Evolutionary conservation across 2,888 invertebrate genomes (phyloP).

Genomic region (Onthophagus sagittarius): DNA sequence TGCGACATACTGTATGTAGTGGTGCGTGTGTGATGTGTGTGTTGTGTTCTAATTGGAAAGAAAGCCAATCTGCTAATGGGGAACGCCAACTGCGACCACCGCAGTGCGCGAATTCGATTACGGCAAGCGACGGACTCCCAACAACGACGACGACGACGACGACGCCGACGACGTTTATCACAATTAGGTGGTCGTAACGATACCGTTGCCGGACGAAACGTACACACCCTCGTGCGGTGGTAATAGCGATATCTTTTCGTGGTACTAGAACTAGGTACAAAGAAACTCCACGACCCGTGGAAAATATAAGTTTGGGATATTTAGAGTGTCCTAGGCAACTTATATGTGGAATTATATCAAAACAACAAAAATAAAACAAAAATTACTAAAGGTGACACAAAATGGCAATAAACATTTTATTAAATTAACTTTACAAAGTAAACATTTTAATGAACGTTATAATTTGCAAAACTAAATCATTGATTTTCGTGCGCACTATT

Average conservation of each 20-base stretch:
- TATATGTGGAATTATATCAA: too few relatives aligned
- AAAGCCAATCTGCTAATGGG: slow-evolving; percentile 37
- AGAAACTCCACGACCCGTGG: too few relatives aligned
- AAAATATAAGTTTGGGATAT: too few relatives aligned
- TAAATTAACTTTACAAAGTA: too few relatives aligned
- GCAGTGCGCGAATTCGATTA: slow-evolving; percentile 37
- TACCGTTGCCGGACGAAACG: slow-evolving; percentile 22
- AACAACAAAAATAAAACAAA: too few relatives aligned
- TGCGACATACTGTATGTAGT: not conserved
- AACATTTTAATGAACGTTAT: too few relatives aligned
- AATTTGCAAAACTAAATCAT: too few relatives aligned
- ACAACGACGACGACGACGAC: slow-evolving; percentile 16
- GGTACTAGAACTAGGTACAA: too few relatives aligned
- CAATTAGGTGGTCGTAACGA: slow-evolving; percentile 29
- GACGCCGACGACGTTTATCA: slow-evolving; percentile 36
- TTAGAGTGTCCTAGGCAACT: too few relatives aligned
- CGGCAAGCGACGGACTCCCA: slow-evolving; percentile 30
- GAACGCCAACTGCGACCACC: slow-evolving; percentile 34
- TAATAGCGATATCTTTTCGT: too few relatives aligned
- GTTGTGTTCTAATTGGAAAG: slow-evolving; percentile 9
- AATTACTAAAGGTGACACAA: too few relatives aligned
- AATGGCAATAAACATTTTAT: too few relatives aligned
- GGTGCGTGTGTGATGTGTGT: slow-evolving; percentile 1
- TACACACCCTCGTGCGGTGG: not conserved
- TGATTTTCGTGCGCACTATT: not conserved